phyloP scores from a whole-genome alignment of 2,888 invertebrate species.

The Tribolium freemani region DNA sequence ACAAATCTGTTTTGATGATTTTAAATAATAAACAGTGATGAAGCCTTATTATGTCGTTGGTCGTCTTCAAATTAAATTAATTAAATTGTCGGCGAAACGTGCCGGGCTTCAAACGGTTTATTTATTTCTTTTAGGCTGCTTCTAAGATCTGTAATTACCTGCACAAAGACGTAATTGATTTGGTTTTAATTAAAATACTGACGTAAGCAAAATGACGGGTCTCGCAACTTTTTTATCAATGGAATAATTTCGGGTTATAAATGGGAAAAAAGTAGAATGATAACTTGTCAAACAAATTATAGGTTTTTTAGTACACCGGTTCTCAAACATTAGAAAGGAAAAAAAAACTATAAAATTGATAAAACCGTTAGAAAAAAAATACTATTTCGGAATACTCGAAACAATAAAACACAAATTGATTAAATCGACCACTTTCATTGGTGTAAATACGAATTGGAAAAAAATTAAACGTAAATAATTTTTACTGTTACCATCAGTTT shows the following conservation, averaged over 20 bases:
- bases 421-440: too few relatives aligned
- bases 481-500: too few relatives aligned
- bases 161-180: conserved; percentile 8
- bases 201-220: background rate
- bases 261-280: background rate
- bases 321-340: too few relatives aligned
- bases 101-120: background rate
- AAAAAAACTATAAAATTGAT: too few relatives aligned
- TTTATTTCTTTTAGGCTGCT: background rate
- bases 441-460: too few relatives aligned
- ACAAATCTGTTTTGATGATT: background rate
- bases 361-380: too few relatives aligned
- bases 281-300: background rate
- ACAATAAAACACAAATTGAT: too few relatives aligned
- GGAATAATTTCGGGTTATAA: background rate
- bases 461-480: too few relatives aligned
- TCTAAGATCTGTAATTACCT: conserved; percentile 4
- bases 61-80: background rate
- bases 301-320: background rate
- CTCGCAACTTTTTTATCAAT: background rate
- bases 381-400: too few relatives aligned
- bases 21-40: too few relatives aligned
- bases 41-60: background rate
- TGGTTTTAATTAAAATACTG: background rate
- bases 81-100: background rate